Base-by-base conservation (phyloP, 2,113 vertebrate species). In the Genyomyrus donnyi region DNA sequence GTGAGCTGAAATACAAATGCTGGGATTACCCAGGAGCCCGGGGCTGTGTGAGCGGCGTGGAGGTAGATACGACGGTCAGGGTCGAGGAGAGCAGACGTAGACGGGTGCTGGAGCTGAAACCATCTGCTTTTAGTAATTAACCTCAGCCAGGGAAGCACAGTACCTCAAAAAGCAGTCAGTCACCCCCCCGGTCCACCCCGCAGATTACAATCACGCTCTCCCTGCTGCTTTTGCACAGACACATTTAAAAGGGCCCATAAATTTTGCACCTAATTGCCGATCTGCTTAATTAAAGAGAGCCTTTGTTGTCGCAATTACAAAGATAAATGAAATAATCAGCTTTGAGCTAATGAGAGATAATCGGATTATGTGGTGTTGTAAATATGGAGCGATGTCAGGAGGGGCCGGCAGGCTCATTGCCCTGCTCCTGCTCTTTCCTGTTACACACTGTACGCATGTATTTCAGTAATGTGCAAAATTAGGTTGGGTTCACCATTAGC, bases 291-390 rank as follows among this genome's bases (percentile, higher is more conserved):
- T 97, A 97, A 97, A 97, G 95, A 92, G 92, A 96, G 95, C 91
- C 95, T 96, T 96, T 96, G 95, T 96, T 97, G 97, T 96, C 96
- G 96, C 95, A 94, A 95, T 96, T 96, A 97, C 96, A 95, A 97
- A 97, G 97, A 97, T 95, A 97, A 97, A 97, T 97, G 95, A 96
- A 97, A 97, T 96, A 96, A 97, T 97, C 96, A 97, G 96, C 95
- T 96, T 96, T 95, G 93, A 92, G 92, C 96, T 97, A 97, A 97
- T 96, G 96, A 97, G 96, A 96, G 96, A 97, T 96, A 96, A 97
- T 97, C 96, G 96, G 95, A 97, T 97, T 96, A 97, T 95, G 93
- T 93, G 92, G 93, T 92, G 93, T 86, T 95, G 96, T 96, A 96
- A 97, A 97, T 96, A 96, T 96, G 96, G 95, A 95, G 92, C 88